phyloP scores from a whole-genome alignment of 2,797 vertebrate genomes.

The Eulemur rubriventer region DNA sequence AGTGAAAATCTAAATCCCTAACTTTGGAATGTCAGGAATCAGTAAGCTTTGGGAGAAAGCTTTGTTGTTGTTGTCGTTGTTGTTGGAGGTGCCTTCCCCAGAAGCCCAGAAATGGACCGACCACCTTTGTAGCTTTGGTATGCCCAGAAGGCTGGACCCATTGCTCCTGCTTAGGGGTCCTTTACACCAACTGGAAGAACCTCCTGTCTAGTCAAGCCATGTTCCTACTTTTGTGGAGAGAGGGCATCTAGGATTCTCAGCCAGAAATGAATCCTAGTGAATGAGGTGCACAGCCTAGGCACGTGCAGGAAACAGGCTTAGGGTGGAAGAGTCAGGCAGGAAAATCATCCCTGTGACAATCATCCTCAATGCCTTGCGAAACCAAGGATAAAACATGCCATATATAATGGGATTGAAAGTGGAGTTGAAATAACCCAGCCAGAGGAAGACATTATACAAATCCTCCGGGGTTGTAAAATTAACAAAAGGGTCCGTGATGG shows the following conservation, averaged over 20 bases:
- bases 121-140: background rate
- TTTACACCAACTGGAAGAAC: background rate
- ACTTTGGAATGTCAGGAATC: background rate
- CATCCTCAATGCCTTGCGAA: constrained; percentile 80
- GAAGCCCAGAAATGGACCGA: background rate
- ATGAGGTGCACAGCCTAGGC: background rate
- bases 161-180: background rate
- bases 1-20: background rate
- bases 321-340: constrained; percentile 66
- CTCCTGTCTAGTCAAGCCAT: background rate
- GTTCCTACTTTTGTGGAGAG: background rate
- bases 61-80: background rate
- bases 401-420: constrained; percentile 85
- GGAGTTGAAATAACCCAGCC: constrained; percentile 86
- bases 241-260: background rate
- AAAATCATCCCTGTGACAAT: constrained; percentile 78
- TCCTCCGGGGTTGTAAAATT: constrained; percentile 69
- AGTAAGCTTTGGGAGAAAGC: background rate
- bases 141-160: background rate
- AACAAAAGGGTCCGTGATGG: constrained; percentile 72
- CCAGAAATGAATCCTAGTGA: background rate
- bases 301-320: constrained; percentile 56
- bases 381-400: constrained; percentile 85
- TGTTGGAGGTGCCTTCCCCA: background rate
- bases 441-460: constrained; percentile 81